These are phyloP conservation scores for Tragelaphus scriptus DNA, from an alignment of 2,113 vertebrate genomes.

Conservation along the genomic window DNA sequence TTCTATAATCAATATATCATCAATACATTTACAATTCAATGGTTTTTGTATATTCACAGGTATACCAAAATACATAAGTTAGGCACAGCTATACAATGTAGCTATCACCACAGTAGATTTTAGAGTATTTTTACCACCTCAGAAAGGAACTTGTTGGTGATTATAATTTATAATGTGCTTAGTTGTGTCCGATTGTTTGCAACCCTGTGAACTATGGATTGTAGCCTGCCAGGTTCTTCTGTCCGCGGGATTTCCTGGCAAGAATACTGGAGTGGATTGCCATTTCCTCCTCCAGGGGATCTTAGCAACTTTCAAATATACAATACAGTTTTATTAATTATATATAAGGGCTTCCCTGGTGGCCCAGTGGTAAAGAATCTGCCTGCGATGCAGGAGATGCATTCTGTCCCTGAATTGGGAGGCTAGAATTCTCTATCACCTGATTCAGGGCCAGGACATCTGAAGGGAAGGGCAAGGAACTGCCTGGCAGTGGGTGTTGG, in stretches of 20 bases:
- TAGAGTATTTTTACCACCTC: neutral
- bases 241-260: neutral
- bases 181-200: neutral
- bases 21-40: neutral
- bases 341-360: too few species aligned
- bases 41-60: neutral
- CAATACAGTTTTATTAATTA: too few species aligned
- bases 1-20: neutral
- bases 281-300: neutral
- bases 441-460: neutral
- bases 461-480: neutral
- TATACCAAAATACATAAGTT: neutral
- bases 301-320: neutral
- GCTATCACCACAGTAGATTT: neutral
- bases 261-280: neutral
- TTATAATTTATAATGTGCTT: neutral
- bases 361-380: too few species aligned
- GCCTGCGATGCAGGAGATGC: too few species aligned
- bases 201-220: neutral
- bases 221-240: neutral
- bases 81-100: neutral
- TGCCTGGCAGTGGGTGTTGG: rapidly evolving
- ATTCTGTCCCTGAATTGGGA: too few species aligned
- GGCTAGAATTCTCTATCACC: neutral
- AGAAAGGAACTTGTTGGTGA: neutral